These are phyloP conservation scores for Bubo bubo DNA, from an alignment of 2,113 vertebrate species.

Conservation along the genomic window DNA sequence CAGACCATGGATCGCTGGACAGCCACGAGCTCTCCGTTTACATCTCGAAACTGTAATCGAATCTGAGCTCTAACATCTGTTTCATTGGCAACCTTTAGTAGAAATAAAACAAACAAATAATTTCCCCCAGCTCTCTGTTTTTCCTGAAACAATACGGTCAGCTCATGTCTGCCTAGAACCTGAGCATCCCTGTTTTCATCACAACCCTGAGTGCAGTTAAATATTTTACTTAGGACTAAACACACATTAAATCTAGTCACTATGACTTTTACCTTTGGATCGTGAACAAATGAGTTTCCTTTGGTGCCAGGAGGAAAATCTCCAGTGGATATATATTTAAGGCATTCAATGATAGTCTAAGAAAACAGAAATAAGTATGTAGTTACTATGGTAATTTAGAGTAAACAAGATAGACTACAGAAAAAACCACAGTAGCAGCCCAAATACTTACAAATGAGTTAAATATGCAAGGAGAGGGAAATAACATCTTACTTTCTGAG, in stretches of 20 bases:
- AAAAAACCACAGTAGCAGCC: neutral
- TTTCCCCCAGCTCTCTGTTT: neutral
- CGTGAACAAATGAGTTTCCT: slow-evolving; percentile 94
- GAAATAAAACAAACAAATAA: neutral
- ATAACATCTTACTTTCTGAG: neutral
- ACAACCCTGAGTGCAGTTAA: neutral
- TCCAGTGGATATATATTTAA: slow-evolving; percentile 92
- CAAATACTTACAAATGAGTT: neutral
- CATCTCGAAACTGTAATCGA: slow-evolving; percentile 87
- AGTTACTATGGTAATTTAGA: neutral
- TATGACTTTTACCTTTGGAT: slow-evolving; percentile 87
- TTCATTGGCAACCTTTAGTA: slow-evolving; percentile 88
- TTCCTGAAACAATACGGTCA: neutral
- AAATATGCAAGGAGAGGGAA: neutral
- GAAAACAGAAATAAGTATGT: slow-evolving; percentile 26
- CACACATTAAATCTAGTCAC: neutral
- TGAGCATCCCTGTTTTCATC: neutral
- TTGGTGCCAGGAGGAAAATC: slow-evolving; percentile 97
- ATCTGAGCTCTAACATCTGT: slow-evolving; percentile 96
- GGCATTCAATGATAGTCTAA: slow-evolving; percentile 97
- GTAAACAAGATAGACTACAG: neutral
- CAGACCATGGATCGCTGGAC: slow-evolving; percentile 94
- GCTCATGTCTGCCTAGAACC: neutral
- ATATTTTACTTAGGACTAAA: neutral
- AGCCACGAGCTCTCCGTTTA: slow-evolving; percentile 84